Conservation (phyloP, 2,113 vertebrate species). For the Felis chaus region DNA sequence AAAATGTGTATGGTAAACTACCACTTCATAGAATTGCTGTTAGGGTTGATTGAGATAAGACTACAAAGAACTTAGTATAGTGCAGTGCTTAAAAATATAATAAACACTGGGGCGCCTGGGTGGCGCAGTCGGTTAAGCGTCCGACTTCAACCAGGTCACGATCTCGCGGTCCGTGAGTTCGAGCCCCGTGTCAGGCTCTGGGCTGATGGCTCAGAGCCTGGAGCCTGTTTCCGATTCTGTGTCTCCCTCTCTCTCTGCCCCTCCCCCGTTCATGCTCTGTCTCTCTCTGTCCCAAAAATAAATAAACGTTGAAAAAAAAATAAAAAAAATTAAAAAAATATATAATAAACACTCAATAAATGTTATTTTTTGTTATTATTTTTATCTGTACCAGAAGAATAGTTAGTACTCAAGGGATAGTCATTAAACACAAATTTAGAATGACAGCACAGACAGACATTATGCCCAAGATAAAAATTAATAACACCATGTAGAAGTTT, state of each 20-base stretch:
- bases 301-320: too few relatives aligned
- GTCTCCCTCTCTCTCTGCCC: too few relatives aligned
- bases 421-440: constrained; percentile 52
- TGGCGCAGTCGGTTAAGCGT: too few relatives aligned
- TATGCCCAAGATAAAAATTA: background rate
- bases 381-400: background rate
- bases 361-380: constrained; percentile 19
- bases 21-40: background rate
- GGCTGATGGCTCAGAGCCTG: too few relatives aligned
- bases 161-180: too few relatives aligned
- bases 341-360: background rate
- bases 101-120: too few relatives aligned
- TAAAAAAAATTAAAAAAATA: too few relatives aligned
- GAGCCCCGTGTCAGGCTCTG: too few relatives aligned
- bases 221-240: too few relatives aligned
- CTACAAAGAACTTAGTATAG: background rate
- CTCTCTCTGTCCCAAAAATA: too few relatives aligned
- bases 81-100: background rate
- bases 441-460: background rate
- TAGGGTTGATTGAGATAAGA: constrained; percentile 1
- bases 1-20: background rate
- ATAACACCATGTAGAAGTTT: background rate
- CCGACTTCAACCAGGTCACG: too few relatives aligned
- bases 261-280: too few relatives aligned
- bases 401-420: background rate